A percentile compares a stretch with the other conserved stretches of the same genome.
These are phyloP conservation scores for Heteronetta atricapilla DNA, from an alignment of 2,113 vertebrate species.

Conservation along the genomic window DNA sequence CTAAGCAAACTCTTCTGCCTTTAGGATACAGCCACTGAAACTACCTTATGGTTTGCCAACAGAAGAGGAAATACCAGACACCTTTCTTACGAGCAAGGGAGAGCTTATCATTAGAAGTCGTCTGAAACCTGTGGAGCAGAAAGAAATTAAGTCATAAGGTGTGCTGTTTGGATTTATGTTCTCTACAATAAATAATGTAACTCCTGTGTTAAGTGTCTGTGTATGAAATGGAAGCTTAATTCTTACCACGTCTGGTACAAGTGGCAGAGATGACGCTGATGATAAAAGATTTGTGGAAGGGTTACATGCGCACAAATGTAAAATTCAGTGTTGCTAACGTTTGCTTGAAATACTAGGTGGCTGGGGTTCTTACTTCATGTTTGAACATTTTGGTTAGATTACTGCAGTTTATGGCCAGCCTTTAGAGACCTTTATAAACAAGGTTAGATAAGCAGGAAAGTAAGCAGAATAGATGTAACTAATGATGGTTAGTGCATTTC, in stretches of 20 bases:
- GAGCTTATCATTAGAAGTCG: slow-evolving; percentile 84
- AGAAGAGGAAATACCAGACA: slow-evolving; percentile 85
- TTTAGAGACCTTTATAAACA: background rate
- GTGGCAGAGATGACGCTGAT: background rate
- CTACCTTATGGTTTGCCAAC: slow-evolving; percentile 89
- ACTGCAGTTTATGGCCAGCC: background rate
- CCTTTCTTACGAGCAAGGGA: slow-evolving; percentile 86
- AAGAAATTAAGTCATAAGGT: slow-evolving; percentile 73
- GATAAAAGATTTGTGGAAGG: background rate
- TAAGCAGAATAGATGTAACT: background rate
- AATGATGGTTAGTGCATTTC: background rate
- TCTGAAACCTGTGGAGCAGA: slow-evolving; percentile 75
- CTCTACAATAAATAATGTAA: slow-evolving; percentile 52
- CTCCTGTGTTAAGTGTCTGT: background rate
- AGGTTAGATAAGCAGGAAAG: background rate
- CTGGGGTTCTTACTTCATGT: background rate
- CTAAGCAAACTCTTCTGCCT: slow-evolving; percentile 37
- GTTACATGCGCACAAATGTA: background rate
- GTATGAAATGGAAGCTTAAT: background rate
- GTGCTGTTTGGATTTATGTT: background rate
- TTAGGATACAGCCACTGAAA: slow-evolving; percentile 90
- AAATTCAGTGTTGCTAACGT: background rate
- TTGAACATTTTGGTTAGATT: background rate
- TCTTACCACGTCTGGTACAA: background rate
- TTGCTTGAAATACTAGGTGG: background rate